Evolutionary conservation across 2,113 vertebrate genomes (phyloP), one percentile per base, ranked within the genome.

Genomic region (Gambusia affinis): DNA sequence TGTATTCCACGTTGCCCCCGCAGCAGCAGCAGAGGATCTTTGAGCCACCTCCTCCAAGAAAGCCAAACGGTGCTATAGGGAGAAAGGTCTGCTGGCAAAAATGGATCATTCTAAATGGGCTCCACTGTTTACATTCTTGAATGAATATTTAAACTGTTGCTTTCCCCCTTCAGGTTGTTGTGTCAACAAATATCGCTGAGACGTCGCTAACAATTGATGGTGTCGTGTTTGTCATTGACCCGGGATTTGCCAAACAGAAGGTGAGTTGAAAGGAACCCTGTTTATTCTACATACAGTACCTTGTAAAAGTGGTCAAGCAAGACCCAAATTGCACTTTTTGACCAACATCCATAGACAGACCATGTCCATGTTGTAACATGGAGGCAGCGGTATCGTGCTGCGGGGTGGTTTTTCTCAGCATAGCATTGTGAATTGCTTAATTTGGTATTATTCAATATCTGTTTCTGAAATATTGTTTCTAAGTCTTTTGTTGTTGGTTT

Each of bases 161-260:
- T 37, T 57, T 70, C 6, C 28, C 28, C 82, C 54, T n/a, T 82
- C 83, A 99, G 98, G 97, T 99, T 19, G 98, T 99, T 75, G 98
- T 99, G 70, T 99, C 98, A 15, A 99, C 98, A 88, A 99, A 99
- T 85, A 99, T 99, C 62, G 98, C 98, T 39, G 98, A 99, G 90
- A 99, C 98, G 0, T 99, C 98, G 60, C 92, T 99, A 87, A 99
- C 98, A 87, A 99, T 99, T 88, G 98, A 99, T 72, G 98, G 98
- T 0, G 98, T 99, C 57, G 98, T 99, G 60, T 99, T 99, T 94
- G 98, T 99, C 80, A 99, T 99, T 75, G 98, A 99, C 95, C 98
- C 98, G 83, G 98, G 98, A 73, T 99, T 99, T 91, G 98, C 98
- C 8, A 99, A 99, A 90, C 98, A 99, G 91, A 99, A 99, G 96